A percentile compares a stretch with the other conserved stretches of the same genome.
These are phyloP conservation scores for Drosophila antonietae DNA, from an alignment of 2,888 invertebrate genomes.

Conservation along the genomic window DNA sequence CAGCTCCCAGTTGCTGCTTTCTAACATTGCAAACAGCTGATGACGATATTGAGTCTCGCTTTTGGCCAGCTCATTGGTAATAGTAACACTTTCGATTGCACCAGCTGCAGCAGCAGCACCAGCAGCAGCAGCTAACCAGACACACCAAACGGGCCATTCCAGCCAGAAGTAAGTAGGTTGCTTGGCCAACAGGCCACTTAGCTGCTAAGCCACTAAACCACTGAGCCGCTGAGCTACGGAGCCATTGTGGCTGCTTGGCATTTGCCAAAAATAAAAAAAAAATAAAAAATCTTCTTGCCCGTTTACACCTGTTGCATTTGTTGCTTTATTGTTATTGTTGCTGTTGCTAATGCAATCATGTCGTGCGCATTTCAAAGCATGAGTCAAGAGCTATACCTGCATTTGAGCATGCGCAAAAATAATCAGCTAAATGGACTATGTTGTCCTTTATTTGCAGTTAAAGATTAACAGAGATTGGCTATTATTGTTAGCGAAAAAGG, in stretches of 20 bases:
- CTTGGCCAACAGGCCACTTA: conserved; percentile 69
- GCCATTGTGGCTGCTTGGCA: conserved; percentile 61
- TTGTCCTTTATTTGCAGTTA: background rate
- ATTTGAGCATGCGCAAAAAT: conserved; percentile 19
- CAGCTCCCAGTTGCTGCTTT: conserved; percentile 49
- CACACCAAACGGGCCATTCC: conserved; percentile 58
- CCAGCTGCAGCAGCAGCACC: conserved; percentile 32
- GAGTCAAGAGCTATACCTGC: conserved; percentile 55
- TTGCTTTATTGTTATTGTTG: conserved; percentile 14
- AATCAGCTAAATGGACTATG: background rate
- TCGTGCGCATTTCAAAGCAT: conserved; percentile 48
- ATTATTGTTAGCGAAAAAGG: background rate
- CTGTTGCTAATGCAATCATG: conserved; percentile 35
- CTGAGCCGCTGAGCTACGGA: conserved; percentile 22
- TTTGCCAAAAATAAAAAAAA: conserved; percentile 60
- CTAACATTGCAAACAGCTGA: conserved; percentile 65
- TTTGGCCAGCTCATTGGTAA: conserved; percentile 61
- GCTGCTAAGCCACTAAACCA: conserved; percentile 51
- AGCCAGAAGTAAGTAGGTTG: conserved; percentile 70
- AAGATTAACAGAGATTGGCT: background rate
- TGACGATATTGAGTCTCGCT: conserved; percentile 60
- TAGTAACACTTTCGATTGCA: conserved; percentile 76
- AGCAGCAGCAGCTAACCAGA: conserved; percentile 30
- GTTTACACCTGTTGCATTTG: conserved; percentile 50
- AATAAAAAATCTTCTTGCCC: conserved; percentile 55